These are phyloP conservation scores for Turnix velox DNA, from an alignment of 2,113 vertebrate species.

Conservation along the genomic window DNA sequence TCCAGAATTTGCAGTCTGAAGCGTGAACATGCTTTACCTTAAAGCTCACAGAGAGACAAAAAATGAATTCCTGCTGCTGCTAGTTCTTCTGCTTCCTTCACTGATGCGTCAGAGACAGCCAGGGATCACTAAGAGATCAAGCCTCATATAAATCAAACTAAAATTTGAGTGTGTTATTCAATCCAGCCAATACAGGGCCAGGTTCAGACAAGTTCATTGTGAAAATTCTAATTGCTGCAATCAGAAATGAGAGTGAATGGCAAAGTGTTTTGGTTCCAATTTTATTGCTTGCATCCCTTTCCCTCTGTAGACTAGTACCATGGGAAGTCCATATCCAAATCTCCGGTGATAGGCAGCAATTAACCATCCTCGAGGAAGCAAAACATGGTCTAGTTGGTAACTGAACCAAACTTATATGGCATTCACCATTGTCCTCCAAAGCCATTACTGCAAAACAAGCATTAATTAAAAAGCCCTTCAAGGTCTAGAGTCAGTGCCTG, in stretches of 20 bases:
- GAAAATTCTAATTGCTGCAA: neutral
- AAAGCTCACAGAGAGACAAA: neutral
- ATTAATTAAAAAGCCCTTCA: neutral
- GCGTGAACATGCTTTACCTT: neutral
- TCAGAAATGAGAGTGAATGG: neutral
- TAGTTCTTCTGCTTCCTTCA: conserved; percentile 4
- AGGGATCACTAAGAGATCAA: neutral
- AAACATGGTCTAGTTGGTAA: neutral
- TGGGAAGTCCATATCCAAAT: neutral
- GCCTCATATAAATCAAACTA: neutral
- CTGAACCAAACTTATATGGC: neutral
- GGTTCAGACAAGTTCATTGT: neutral
- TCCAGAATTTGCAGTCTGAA: conserved; percentile 15
- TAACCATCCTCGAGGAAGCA: neutral
- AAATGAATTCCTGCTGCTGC: neutral
- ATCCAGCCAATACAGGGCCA: neutral
- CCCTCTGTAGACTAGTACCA: neutral
- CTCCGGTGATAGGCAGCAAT: neutral
- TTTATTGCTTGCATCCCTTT: neutral
- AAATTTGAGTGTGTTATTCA: neutral
- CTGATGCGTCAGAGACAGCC: neutral
- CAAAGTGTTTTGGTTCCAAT: neutral
- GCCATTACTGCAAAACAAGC: neutral
- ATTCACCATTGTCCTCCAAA: neutral
- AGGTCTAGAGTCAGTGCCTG: neutral